Percentiles rank a stretch among this genome's conserved stretches.
These are phyloP conservation scores for Sebastes trivittatus DNA, from an alignment of 2,797 vertebrate species.

Conservation along the genomic window DNA sequence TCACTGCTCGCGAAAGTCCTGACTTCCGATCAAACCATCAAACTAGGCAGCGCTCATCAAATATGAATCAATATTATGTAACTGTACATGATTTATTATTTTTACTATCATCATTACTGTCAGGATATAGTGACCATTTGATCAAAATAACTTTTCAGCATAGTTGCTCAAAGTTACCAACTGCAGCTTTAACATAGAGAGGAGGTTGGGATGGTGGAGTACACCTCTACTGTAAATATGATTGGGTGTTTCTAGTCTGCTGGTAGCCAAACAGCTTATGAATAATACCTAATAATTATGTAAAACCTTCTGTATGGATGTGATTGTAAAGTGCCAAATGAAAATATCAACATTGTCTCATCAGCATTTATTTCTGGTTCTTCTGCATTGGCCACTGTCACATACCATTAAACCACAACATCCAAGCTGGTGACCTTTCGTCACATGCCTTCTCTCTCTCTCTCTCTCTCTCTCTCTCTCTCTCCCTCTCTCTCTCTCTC, in stretches of 20 bases:
- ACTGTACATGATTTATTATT: not conserved
- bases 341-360: not conserved
- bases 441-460: not conserved
- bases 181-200: not conserved
- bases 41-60: too few species aligned
- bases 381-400: not conserved
- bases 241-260: not conserved
- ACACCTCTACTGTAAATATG: not conserved
- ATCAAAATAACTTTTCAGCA: not conserved
- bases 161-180: not conserved
- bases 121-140: not conserved
- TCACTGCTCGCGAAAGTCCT: too few species aligned
- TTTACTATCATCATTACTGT: not conserved
- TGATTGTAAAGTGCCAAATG: not conserved
- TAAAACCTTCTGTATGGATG: not conserved
- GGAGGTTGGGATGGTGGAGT: not conserved
- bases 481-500: not conserved
- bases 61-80: too few species aligned
- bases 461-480: not conserved
- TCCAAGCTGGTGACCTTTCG: not conserved
- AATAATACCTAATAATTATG: not conserved
- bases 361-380: not conserved
- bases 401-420: not conserved
- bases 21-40: too few species aligned
- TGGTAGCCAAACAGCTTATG: not conserved